Evolutionary conservation across 2,113 vertebrate genomes (phyloP).

Genomic region (Crotalus horridus): DNA sequence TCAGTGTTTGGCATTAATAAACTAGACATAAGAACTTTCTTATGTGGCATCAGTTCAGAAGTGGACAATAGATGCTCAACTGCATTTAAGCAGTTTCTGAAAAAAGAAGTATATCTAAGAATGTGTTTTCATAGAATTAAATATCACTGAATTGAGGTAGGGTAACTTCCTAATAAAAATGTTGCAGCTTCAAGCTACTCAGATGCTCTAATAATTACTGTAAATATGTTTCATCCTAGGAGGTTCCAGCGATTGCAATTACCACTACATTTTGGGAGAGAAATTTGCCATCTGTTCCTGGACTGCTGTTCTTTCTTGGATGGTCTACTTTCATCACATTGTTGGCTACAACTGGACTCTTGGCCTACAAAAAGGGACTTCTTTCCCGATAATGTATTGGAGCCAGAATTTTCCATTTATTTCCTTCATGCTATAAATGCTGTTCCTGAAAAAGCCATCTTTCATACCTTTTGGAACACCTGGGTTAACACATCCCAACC

Average conservation of each 20-base stretch:
- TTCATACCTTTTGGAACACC: slow-evolving; percentile 42
- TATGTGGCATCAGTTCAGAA: background rate
- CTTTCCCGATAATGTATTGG: slow-evolving; percentile 36
- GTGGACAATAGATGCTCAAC: background rate
- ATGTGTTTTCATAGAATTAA: background rate
- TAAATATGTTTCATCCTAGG: slow-evolving; percentile 69
- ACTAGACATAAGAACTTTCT: background rate
- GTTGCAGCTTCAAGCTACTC: background rate
- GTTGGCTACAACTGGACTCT: slow-evolving; percentile 62
- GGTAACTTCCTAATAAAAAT: background rate
- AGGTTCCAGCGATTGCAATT: slow-evolving; percentile 80
- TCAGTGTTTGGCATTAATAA: background rate
- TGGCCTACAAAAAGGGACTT: slow-evolving; percentile 78
- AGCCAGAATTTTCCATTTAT: slow-evolving; percentile 9
- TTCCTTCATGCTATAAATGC: slow-evolving; percentile 22
- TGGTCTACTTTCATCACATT: slow-evolving; percentile 69
- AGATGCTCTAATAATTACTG: background rate
- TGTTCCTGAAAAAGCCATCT: slow-evolving; percentile 18
- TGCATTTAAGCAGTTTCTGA: background rate
- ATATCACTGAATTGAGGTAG: background rate
- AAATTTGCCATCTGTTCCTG: slow-evolving; percentile 81
- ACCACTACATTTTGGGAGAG: slow-evolving; percentile 84
- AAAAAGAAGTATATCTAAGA: background rate
- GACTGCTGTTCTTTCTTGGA: slow-evolving; percentile 79
- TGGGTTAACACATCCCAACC: slow-evolving; percentile 43